Evolutionary conservation across 2,888 invertebrate species (phyloP).

Genomic region (Plebejus melissa): DNA sequence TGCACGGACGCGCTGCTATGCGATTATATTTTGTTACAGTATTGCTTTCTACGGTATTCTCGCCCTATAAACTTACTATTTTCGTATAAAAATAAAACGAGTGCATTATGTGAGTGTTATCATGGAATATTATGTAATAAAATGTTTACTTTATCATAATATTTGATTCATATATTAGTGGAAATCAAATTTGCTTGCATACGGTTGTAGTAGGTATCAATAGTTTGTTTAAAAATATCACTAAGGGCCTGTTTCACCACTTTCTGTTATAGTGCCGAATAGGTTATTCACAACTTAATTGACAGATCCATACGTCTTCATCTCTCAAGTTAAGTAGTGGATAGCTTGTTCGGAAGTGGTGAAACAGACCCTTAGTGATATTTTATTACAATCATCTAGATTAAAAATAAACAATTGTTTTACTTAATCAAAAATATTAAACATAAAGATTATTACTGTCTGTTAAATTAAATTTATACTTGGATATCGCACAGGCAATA

Average conservation of each 20-base stretch:
- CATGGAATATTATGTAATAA: constrained; percentile 25
- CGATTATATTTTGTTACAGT: constrained; percentile 30
- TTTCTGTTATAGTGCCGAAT: too few relatives aligned
- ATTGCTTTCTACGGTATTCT: constrained; percentile 31
- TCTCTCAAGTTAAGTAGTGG: too few relatives aligned
- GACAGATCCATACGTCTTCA: too few relatives aligned
- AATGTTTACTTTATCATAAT: neutral
- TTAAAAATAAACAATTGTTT: neutral
- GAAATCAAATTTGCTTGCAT: neutral
- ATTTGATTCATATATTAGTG: neutral
- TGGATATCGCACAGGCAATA: neutral
- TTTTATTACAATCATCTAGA: neutral
- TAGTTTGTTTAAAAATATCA: neutral
- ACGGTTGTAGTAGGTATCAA: neutral
- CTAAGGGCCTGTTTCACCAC: too few relatives aligned
- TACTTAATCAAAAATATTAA: neutral
- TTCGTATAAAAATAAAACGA: neutral
- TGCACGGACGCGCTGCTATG: constrained; percentile 41
- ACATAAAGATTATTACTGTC: neutral
- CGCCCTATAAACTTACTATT: constrained; percentile 16
- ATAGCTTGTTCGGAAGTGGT: too few relatives aligned
- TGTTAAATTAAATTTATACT: neutral
- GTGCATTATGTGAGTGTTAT: constrained; percentile 10
- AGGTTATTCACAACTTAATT: too few relatives aligned
- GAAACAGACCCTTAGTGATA: too few relatives aligned